Conservation (phyloP, 2,113 vertebrate genomes). For the Pitta sordida region DNA sequence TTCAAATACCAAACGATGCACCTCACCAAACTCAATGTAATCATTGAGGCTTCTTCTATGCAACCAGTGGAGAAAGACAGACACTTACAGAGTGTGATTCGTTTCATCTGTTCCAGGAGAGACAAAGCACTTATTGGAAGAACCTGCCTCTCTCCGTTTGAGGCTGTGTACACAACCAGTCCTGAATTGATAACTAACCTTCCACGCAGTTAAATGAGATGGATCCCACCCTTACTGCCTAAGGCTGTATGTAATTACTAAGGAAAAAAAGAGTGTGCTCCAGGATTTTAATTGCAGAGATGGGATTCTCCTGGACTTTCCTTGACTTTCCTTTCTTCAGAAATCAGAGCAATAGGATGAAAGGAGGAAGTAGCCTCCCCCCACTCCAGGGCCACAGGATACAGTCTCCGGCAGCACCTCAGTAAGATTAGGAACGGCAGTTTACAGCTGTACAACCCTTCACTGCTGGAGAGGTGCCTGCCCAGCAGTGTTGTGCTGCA, state of each 20-base stretch:
- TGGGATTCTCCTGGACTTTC: not conserved
- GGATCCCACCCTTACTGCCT: not conserved
- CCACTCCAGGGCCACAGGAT: not conserved
- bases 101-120: not conserved
- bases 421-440: not conserved
- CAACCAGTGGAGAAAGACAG: not conserved
- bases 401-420: not conserved
- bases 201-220: not conserved
- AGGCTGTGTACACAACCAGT: not conserved
- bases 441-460: not conserved
- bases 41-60: not conserved
- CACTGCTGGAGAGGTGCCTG: not conserved
- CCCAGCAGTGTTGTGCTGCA: not conserved
- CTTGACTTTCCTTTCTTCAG: not conserved
- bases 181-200: not conserved
- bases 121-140: not conserved
- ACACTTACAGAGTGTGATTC: not conserved
- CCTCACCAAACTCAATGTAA: fast-evolving
- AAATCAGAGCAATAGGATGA: not conserved
- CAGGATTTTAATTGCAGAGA: not conserved
- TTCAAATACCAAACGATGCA: not conserved
- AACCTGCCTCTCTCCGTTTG: not conserved
- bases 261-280: not conserved
- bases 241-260: not conserved
- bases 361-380: not conserved